Evolutionary conservation across 1,140 invertebrate genomes (phyloP), one percentile per base, ranked within the genome.

Genomic region (Epicauta chinensis): DNA sequence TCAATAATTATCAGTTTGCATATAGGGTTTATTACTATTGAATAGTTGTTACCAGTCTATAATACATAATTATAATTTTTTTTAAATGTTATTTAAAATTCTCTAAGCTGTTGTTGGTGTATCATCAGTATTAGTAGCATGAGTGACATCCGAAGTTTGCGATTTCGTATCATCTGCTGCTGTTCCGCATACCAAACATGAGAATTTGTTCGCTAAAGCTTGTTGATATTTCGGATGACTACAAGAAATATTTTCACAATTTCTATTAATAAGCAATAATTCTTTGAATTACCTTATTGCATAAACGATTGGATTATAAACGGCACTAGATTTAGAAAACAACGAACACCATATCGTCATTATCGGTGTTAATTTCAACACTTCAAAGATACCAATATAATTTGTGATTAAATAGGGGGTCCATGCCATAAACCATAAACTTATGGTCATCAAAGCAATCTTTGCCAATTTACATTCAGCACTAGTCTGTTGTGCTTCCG

Each of bases 341-440:
- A 88, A 71, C 15, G 85, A 82, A 29, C 85, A 83, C 84, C 86
- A 88, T 60, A 87, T 88, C 17, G 83, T 86, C 44, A 78, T 79
- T 39, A 88, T 68, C 7, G 86, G 86, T 48, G 75, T 85, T 15
- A 91, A 80, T 13, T 75, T 79, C 7, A 73, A 66, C 11, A 70
- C 71, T 43, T 80, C 75, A 63, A 90, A 89, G 35, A 90, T 80
- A 2, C 86, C 89, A 47, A 81, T 74, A 63, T 76, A 84, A 63
- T 90, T 89, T 58, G 90, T 88, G n/a, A 87, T 80, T 12, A 88
- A 67, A 63, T 89, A 89, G 12, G 87, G 87, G 10, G 86, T 88
- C 87, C 87, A 89, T 3, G 88, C 87, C 72, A 89, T 76, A 69
- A 91, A 84, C 85, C 86, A 92, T 47, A 91, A 68, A 0, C 81